phyloP scores from a whole-genome alignment of 2,888 invertebrate species.

The Thymelicus acteon region DNA sequence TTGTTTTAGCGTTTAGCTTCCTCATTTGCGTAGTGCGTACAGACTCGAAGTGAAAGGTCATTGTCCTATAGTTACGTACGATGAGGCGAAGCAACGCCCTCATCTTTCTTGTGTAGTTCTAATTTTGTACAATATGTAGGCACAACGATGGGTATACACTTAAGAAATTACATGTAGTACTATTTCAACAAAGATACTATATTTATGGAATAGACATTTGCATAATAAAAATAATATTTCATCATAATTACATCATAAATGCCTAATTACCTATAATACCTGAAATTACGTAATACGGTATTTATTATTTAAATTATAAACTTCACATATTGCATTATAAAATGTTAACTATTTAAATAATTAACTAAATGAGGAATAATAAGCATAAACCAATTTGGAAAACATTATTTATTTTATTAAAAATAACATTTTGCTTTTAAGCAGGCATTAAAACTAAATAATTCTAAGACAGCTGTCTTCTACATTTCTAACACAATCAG shows the following conservation, averaged over 20 bases:
- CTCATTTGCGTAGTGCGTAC: too few species aligned
- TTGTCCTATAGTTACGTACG: constrained; percentile 14
- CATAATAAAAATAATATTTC: neutral
- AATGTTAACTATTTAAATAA: neutral
- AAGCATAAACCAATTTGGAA: constrained; percentile 41
- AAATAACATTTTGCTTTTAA: constrained; percentile 78
- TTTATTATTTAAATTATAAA: neutral
- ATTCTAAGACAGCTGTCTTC: constrained; percentile 72
- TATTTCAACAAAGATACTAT: too few species aligned
- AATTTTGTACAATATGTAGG: neutral
- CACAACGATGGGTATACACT: too few species aligned
- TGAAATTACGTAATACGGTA: neutral
- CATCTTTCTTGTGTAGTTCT: constrained; percentile 2
- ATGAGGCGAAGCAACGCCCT: constrained; percentile 15
- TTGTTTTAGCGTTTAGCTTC: too few species aligned
- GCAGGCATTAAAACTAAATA: constrained; percentile 79
- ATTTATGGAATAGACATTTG: neutral
- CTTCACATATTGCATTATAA: neutral
- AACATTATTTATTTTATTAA: constrained; percentile 68
- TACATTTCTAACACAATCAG: constrained; percentile 76
- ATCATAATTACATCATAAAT: neutral
- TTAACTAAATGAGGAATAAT: constrained; percentile 39
- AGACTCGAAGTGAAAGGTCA: constrained; percentile 3
- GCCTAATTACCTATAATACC: neutral
- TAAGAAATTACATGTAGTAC: too few species aligned